A percentile compares a stretch with the other conserved stretches of the same genome.
These are phyloP conservation scores for Neomorphus geoffroyi DNA, from an alignment of 2,797 vertebrate genomes.

Conservation along the genomic window DNA sequence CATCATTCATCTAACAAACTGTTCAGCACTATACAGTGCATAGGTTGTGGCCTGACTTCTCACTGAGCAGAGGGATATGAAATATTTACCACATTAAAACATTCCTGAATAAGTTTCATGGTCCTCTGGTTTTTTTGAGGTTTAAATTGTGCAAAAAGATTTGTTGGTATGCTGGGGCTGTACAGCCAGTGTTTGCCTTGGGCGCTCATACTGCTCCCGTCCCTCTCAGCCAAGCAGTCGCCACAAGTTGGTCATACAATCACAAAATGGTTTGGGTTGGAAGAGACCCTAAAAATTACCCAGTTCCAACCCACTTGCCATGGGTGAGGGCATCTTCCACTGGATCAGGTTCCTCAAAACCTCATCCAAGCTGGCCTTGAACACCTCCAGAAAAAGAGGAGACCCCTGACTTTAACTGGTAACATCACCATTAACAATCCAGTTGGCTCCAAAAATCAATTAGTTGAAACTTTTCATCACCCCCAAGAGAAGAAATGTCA, in stretches of 20 bases:
- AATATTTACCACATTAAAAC: background rate
- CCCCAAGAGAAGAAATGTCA: too few species aligned
- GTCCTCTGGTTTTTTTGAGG: background rate
- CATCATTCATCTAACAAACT: background rate
- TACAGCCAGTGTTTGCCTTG: background rate
- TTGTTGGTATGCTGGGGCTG: too few species aligned
- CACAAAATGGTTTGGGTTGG: too few species aligned
- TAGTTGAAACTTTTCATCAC: background rate
- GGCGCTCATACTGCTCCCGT: background rate
- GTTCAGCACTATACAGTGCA: background rate
- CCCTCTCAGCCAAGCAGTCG: background rate
- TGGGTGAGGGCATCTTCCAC: too few species aligned
- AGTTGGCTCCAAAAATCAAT: too few species aligned
- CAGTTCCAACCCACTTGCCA: too few species aligned
- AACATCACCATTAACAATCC: background rate
- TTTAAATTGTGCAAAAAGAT: background rate
- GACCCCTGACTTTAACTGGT: background rate
- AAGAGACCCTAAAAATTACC: too few species aligned
- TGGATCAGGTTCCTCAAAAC: too few species aligned
- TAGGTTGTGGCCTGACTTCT: background rate
- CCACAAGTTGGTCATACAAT: background rate
- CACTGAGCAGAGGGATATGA: background rate
- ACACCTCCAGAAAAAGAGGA: background rate
- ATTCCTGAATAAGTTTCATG: rapidly evolving
- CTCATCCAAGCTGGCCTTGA: too few species aligned